Evolutionary conservation across 2,888 invertebrate genomes (phyloP).

Genomic region (Pasiphila rectangulata): DNA sequence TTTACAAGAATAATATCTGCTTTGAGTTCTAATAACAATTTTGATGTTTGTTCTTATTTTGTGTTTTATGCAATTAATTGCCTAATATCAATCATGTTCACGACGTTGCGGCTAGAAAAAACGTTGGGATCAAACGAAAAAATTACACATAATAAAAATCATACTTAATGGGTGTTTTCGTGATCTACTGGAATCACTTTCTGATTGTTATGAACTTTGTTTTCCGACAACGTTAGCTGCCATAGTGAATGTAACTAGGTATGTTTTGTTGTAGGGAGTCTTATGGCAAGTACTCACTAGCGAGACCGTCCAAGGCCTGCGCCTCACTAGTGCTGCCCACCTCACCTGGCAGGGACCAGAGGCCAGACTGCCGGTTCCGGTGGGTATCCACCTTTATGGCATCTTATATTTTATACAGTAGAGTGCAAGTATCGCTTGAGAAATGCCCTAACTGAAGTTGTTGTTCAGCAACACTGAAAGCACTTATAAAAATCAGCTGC

Average conservation of each 20-base stretch:
- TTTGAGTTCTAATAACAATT: conserved; percentile 2
- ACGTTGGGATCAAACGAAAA: too few species aligned
- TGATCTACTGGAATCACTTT: too few species aligned
- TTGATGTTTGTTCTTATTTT: background rate
- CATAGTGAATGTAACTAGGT: background rate
- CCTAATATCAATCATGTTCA: background rate
- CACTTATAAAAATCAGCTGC: too few species aligned
- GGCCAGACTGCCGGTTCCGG: conserved; percentile 17
- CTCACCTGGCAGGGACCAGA: conserved; percentile 13
- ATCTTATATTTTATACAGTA: too few species aligned
- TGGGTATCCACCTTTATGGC: conserved; percentile 4
- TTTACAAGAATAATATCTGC: conserved; percentile 1
- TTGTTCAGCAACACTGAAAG: too few species aligned
- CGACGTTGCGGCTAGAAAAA: too few species aligned
- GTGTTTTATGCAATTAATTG: background rate
- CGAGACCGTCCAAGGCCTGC: conserved; percentile 15
- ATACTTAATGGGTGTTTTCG: too few species aligned
- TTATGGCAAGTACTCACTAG: conserved; percentile 22
- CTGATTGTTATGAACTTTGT: too few species aligned
- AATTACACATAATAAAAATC: too few species aligned
- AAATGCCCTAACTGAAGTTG: too few species aligned
- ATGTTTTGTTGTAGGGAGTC: conserved; percentile 14
- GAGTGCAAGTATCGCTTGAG: too few species aligned
- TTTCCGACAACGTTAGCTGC: too few species aligned
- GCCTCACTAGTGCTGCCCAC: conserved; percentile 10